These are phyloP conservation scores for Phaethon lepturus DNA, from an alignment of 2,113 vertebrate genomes.

Conservation along the genomic window DNA sequence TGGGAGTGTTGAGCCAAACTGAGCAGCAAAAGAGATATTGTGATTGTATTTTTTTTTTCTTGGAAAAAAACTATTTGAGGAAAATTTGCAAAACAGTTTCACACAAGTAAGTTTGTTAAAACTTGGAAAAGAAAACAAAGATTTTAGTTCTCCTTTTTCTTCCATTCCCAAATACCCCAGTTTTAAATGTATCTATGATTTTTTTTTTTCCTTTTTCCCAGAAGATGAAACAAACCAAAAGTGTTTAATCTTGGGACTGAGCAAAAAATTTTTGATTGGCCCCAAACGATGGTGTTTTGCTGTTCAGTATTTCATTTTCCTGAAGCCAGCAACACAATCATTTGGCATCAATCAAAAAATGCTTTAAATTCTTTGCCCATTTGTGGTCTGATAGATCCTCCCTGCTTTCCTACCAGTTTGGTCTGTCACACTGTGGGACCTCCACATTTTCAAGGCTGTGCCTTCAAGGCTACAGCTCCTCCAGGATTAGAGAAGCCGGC, in stretches of 20 bases:
- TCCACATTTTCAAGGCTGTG: neutral
- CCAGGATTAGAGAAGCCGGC: neutral
- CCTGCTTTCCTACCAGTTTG: neutral
- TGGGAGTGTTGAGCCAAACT: neutral
- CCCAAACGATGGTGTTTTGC: constrained; percentile 37
- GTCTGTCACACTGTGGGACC: neutral
- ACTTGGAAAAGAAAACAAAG: neutral
- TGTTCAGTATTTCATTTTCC: constrained; percentile 28
- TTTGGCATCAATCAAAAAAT: neutral
- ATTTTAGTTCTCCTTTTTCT: neutral
- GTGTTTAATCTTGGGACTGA: neutral
- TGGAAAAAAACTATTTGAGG: neutral
- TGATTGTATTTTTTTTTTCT: neutral
- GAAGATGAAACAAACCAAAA: constrained; percentile 6
- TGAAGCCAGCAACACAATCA: constrained; percentile 8
- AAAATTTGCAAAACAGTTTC: neutral
- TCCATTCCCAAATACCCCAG: neutral
- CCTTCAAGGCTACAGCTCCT: neutral
- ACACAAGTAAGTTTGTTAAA: neutral
- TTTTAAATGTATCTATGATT: neutral
- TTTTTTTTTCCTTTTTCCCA: neutral
- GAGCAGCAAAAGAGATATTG: neutral
- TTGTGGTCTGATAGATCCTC: constrained; percentile 48
- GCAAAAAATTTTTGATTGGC: constrained; percentile 23
- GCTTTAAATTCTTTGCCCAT: constrained; percentile 13